Base-by-base conservation (phyloP, 2,113 vertebrate genomes). In the Lepus timidus region DNA sequence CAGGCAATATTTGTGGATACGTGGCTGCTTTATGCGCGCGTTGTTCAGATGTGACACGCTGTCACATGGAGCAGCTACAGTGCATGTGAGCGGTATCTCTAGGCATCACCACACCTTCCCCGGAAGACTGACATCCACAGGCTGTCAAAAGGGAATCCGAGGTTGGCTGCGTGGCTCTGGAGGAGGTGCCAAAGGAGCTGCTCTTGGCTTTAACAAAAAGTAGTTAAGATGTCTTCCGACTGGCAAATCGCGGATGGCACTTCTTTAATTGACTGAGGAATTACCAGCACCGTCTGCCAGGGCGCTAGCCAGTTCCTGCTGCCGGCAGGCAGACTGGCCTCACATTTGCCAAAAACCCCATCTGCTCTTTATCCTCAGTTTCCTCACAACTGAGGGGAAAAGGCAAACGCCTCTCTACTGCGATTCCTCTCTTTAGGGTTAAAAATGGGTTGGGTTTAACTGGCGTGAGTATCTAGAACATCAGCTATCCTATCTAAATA, bases 321-420 rank as follows among this genome's bases (percentile, higher is more conserved):
- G 94, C 71, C 68, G 29, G 31, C 75, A 90, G 31, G 70, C 83
- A 91, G 71, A 31, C 71, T 86, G 82, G 85, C 88, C 71, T 73
- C 0, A 9, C 6, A 29, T 71, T 90, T 97, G 95, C 95, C 96
- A 97, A 95, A 93, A 98, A 79, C 71, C 55, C 75, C 91, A 82
- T 96, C 96, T 96, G 91, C 65, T 94, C 68, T 83, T 44, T 9
- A 10, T 90, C 68, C 68, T n/a, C 52, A 49, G 44, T 19, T 74
- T 92, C 94, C 71, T 76, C 55, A 29, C 39, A 80, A 33, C 14
- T 85, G 79, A 92, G 71, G 64, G 91, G 87, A 80, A 96, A 93
- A 95, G 52, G 31, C 31, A 92, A 86, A 80, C 62, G 11, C 22
- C 65, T 71, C 55, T 81, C 52, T 80, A 33, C 71, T 89, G 73